Conservation (phyloP, 2,797 vertebrate genomes). For the Hydrocynus forskahlii region DNA sequence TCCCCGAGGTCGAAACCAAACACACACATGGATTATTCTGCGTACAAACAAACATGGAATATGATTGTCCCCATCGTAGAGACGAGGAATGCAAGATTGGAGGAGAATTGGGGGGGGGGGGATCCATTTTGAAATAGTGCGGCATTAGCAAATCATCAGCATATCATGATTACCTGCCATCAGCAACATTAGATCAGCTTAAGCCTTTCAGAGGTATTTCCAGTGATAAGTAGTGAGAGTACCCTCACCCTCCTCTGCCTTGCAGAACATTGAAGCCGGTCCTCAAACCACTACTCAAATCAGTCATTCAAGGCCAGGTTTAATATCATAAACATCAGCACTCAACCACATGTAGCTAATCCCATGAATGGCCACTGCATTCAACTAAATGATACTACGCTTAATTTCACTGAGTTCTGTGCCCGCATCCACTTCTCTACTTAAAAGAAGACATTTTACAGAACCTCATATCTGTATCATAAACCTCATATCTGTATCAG, state of each 20-base stretch:
- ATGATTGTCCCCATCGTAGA: constrained; percentile 10
- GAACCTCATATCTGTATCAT: too few species aligned
- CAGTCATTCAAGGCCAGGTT: constrained; percentile 6
- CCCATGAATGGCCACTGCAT: background rate
- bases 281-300: background rate
- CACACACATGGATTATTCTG: constrained; percentile 29
- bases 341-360: background rate
- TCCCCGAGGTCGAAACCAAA: constrained; percentile 40
- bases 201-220: constrained; percentile 13
- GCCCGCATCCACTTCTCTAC: background rate
- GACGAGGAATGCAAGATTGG: background rate
- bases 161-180: constrained; percentile 28
- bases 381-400: background rate
- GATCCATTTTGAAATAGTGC: constrained; percentile 17
- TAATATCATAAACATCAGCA: background rate
- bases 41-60: constrained; percentile 34
- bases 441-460: too few species aligned
- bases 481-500: too few species aligned
- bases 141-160: constrained; percentile 18
- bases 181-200: constrained; percentile 35
- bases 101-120: background rate
- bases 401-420: background rate
- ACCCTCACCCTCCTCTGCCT: background rate
- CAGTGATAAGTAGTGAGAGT: constrained; percentile 18
- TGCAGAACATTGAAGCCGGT: background rate